Conservation (phyloP, 53 echinoderm and acorn worm species). For the Patiria pectinifera region DNA sequence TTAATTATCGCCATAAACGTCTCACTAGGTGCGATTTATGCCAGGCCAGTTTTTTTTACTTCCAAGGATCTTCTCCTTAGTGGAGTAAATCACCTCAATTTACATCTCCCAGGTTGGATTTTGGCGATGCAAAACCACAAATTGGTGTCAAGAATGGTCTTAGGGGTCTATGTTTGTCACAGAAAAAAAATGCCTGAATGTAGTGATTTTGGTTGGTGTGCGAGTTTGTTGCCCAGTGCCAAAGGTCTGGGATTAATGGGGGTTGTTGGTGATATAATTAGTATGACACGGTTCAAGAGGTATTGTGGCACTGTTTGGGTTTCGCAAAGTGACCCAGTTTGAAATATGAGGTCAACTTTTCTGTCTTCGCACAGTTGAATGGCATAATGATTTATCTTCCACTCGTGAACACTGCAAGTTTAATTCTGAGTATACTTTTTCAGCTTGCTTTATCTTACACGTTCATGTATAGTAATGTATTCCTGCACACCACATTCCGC, state of each 20-base stretch:
- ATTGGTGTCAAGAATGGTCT: not conserved
- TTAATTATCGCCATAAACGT: constrained; percentile 1
- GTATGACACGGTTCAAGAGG: not conserved
- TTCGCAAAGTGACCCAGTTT: not conserved
- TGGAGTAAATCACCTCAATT: not conserved
- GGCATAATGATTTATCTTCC: not conserved
- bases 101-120: not conserved
- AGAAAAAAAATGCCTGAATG: not conserved
- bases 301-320: not conserved
- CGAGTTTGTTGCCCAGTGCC: not conserved
- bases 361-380: not conserved
- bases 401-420: not conserved
- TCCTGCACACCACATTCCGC: no score
- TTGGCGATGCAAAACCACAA: not conserved
- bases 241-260: not conserved
- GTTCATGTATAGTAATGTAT: no score
- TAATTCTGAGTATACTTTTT: not conserved
- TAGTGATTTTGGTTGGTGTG: not conserved
- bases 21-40: not conserved
- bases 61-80: not conserved
- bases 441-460: no score
- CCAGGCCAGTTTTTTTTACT: not conserved
- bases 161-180: not conserved
- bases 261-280: not conserved
- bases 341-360: not conserved